Evolutionary conservation across 2,113 vertebrate species (phyloP).

Genomic region (Tamias sibiricus): DNA sequence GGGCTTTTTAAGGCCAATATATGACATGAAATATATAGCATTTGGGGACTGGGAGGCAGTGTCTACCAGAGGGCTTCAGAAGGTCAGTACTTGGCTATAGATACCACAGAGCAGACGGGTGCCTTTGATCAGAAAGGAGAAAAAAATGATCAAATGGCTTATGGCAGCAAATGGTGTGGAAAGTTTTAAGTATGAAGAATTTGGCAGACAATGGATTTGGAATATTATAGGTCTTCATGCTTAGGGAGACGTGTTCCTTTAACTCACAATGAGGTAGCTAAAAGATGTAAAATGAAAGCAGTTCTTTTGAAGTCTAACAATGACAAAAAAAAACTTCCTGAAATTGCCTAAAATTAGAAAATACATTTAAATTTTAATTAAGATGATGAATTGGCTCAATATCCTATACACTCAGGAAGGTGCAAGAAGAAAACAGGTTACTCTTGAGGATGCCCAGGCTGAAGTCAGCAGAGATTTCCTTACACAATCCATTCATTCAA

Average conservation of each 20-base stretch:
- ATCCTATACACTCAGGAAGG: conserved; percentile 38
- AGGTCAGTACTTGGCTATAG: background rate
- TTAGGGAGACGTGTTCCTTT: conserved; percentile 33
- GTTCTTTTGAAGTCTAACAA: conserved; percentile 68
- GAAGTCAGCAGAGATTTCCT: conserved; percentile 37
- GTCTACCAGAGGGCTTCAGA: background rate
- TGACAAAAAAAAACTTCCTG: conserved; percentile 54
- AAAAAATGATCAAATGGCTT: background rate
- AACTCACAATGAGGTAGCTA: conserved; percentile 1
- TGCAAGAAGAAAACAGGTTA: background rate
- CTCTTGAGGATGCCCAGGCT: background rate
- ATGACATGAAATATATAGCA: background rate
- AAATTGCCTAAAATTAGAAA: conserved; percentile 77
- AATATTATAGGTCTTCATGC: conserved; percentile 40
- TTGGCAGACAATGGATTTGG: background rate
- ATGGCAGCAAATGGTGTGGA: background rate
- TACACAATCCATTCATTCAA: background rate
- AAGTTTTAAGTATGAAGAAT: conserved; percentile 24
- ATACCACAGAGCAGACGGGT: background rate
- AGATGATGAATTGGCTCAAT: conserved; percentile 67
- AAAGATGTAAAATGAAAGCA: conserved; percentile 55
- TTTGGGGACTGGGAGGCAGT: background rate
- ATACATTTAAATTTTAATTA: conserved; percentile 80
- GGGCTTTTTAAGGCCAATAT: background rate
- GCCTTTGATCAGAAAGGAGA: background rate